A percentile compares a stretch with the other conserved stretches of the same genome.
Evolutionary conservation across 2,113 vertebrate species (phyloP).

Genomic region (Mohoua ochrocephala): DNA sequence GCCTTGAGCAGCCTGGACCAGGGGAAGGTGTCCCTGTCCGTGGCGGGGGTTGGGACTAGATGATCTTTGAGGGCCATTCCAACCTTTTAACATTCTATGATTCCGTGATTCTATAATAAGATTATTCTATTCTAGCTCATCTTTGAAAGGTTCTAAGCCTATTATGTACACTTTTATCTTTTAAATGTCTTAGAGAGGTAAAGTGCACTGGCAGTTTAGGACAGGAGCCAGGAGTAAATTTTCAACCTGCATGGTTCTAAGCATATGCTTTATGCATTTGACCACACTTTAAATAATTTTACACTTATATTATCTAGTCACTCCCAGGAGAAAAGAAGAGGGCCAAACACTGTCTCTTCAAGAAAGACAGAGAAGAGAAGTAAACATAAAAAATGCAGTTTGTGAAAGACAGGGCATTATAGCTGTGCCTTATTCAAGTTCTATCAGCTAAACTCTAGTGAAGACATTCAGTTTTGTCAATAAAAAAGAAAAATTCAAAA

Average conservation of each 20-base stretch:
- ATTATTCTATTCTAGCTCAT: not conserved
- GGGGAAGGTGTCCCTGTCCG: not conserved
- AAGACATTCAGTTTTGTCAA: not conserved
- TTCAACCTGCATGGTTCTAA: not conserved
- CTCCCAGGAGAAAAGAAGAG: not conserved
- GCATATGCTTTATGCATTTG: not conserved
- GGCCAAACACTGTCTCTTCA: not conserved
- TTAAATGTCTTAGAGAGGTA: not conserved
- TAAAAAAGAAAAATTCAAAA: not conserved
- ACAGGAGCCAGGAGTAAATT: not conserved
- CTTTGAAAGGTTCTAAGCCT: not conserved
- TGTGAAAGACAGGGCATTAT: not conserved
- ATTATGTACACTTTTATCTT: not conserved
- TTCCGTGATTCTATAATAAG: not conserved
- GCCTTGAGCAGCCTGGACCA: not conserved
- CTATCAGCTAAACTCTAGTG: not conserved
- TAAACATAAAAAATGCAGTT: not conserved
- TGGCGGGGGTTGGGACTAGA: not conserved
- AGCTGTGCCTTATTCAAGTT: not conserved
- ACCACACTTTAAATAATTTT: not conserved
- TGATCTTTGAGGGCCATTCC: not conserved
- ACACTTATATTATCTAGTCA: not conserved
- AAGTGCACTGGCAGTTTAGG: not conserved
- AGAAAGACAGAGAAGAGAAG: not conserved
- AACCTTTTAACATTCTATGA: not conserved